Conservation (phyloP, 2,888 invertebrate species). For the Electrophaes corylata region DNA sequence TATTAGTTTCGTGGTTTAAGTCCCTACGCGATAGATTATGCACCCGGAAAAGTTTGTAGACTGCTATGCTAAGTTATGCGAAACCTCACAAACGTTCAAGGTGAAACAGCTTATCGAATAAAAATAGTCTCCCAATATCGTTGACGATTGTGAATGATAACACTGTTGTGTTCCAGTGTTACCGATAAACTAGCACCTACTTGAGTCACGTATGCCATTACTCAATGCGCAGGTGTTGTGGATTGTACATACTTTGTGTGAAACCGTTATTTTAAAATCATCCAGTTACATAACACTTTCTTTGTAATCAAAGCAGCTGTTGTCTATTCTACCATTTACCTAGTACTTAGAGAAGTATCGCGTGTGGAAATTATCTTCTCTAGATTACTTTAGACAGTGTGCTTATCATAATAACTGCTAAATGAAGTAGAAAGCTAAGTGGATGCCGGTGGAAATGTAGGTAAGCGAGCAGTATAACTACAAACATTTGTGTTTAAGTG, state of each 20-base stretch:
- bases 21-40: neutral
- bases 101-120: conserved; percentile 65
- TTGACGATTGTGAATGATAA: conserved; percentile 68
- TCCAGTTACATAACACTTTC: conserved; percentile 37
- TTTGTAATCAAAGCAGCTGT: conserved; percentile 4
- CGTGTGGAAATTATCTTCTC: conserved; percentile 8
- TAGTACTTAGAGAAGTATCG: conserved; percentile 3
- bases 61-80: conserved; percentile 8
- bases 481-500: conserved; percentile 11
- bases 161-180: conserved; percentile 69
- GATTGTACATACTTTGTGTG: conserved; percentile 39
- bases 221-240: conserved; percentile 60
- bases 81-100: conserved; percentile 59
- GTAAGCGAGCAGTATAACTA: neutral
- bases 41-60: conserved; percentile 2
- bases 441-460: conserved; percentile 17
- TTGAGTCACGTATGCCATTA: conserved; percentile 80
- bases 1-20: too few relatives aligned
- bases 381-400: conserved; percentile 21
- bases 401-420: conserved; percentile 23
- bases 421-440: conserved; percentile 29
- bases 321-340: neutral
- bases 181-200: conserved; percentile 61
- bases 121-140: conserved; percentile 62
- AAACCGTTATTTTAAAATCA: conserved; percentile 42